Conservation (phyloP, 35 echinoderm and acorn worm genomes). For the Anneissia japonica region DNA sequence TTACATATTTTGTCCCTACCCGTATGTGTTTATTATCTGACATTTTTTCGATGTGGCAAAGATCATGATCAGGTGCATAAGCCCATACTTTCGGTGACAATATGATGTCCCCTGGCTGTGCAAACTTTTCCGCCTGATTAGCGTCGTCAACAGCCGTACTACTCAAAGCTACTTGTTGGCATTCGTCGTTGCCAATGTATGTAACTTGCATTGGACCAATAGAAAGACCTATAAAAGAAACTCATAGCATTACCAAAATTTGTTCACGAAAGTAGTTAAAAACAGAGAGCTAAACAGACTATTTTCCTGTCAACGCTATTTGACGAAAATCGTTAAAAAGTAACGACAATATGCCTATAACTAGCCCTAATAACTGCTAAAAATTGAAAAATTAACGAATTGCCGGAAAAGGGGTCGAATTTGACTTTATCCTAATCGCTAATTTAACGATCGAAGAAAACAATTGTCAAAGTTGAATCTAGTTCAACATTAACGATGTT, state of each 20-base stretch:
- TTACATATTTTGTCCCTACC: slow-evolving; percentile 19
- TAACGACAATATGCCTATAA: no score
- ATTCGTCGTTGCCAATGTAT: slow-evolving; percentile 79
- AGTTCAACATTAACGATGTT: no score
- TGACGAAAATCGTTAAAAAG: no score
- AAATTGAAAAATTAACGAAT: not conserved
- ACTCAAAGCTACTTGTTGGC: slow-evolving; percentile 66
- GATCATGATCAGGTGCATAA: slow-evolving; percentile 63
- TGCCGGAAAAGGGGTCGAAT: no score
- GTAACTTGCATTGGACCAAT: slow-evolving; percentile 72
- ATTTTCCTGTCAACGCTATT: no score
- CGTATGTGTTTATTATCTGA: slow-evolving; percentile 65
- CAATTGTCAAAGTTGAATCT: no score
- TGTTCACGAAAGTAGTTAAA: no score
- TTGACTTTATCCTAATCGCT: no score
- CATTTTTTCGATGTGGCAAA: slow-evolving; percentile 47
- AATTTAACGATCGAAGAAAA: no score
- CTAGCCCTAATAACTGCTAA: not conserved
- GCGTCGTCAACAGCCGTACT: slow-evolving; percentile 82
- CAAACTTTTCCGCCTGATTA: slow-evolving; percentile 84
- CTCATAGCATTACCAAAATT: no score
- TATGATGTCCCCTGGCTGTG: slow-evolving; percentile 61
- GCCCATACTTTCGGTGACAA: slow-evolving; percentile 86
- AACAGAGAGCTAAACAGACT: no score
- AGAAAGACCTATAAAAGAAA: slow-evolving; percentile 52